Percentiles rank a stretch among this genome's conserved stretches.
Evolutionary conservation across 2,113 vertebrate genomes (phyloP).

Genomic region (Irena cyanogastra): DNA sequence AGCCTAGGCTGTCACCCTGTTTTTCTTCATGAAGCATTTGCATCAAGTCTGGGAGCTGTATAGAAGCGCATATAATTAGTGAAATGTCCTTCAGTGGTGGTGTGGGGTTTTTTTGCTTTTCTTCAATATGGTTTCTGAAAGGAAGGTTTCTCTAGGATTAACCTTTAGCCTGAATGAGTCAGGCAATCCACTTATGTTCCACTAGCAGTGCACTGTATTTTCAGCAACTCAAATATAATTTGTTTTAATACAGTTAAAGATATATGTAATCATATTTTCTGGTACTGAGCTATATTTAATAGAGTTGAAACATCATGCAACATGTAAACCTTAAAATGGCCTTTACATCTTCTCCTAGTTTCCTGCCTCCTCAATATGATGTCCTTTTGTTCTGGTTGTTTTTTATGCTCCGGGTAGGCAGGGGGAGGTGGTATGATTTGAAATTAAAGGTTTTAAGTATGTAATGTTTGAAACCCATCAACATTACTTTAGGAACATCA

Average conservation of each 20-base stretch:
- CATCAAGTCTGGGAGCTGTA: neutral
- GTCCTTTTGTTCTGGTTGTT: neutral
- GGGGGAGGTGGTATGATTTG: neutral
- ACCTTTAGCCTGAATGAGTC: constrained; percentile 1
- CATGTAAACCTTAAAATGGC: neutral
- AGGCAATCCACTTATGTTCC: neutral
- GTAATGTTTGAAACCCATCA: neutral
- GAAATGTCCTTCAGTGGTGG: neutral
- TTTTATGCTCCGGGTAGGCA: neutral
- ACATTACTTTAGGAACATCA: neutral
- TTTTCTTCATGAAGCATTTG: neutral
- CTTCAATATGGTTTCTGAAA: neutral
- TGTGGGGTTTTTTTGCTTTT: neutral
- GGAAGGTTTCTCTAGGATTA: neutral
- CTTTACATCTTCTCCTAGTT: neutral
- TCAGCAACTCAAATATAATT: neutral
- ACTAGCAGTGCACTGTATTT: neutral
- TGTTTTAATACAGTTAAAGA: neutral
- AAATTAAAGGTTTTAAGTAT: neutral
- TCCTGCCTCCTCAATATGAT: neutral
- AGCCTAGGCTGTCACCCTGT: neutral
- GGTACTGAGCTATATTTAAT: neutral
- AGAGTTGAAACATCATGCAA: neutral
- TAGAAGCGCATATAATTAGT: neutral
- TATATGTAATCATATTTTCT: neutral